phyloP scores from a whole-genome alignment of 2,113 vertebrate genomes.

The Willisornis vidua region DNA sequence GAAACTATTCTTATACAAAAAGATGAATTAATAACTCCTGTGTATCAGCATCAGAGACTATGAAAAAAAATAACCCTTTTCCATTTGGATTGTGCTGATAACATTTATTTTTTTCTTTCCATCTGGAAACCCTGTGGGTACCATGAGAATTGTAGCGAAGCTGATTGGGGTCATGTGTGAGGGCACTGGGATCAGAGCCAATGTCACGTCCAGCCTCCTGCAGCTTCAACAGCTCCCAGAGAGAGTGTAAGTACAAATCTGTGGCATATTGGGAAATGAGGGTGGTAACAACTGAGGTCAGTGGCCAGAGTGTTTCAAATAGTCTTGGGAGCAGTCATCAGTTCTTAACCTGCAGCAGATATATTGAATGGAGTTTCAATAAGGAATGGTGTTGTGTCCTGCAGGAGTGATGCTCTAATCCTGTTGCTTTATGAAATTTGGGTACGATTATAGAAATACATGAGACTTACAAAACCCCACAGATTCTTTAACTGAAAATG shows the following conservation, averaged over 20 bases:
- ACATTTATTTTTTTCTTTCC: slow-evolving; percentile 56
- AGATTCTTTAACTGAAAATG: neutral
- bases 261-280: slow-evolving; percentile 35
- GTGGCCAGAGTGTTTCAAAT: slow-evolving; percentile 47
- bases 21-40: slow-evolving; percentile 5
- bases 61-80: neutral
- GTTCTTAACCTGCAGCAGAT: slow-evolving; percentile 17
- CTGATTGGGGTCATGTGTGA: slow-evolving; percentile 71
- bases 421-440: neutral
- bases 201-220: slow-evolving; percentile 61
- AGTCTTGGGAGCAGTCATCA: slow-evolving; percentile 38
- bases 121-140: slow-evolving; percentile 65
- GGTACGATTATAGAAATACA: neutral
- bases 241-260: slow-evolving; percentile 71
- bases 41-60: neutral
- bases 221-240: slow-evolving; percentile 56
- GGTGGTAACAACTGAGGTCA: slow-evolving; percentile 58
- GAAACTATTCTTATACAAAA: neutral
- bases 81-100: slow-evolving; percentile 53
- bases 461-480: neutral
- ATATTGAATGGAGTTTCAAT: neutral
- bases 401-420: neutral
- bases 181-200: slow-evolving; percentile 72
- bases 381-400: neutral
- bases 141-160: slow-evolving; percentile 64